These are phyloP conservation scores for Frankliniella intonsa DNA, from an alignment of 2,888 invertebrate genomes.

Conservation along the genomic window DNA sequence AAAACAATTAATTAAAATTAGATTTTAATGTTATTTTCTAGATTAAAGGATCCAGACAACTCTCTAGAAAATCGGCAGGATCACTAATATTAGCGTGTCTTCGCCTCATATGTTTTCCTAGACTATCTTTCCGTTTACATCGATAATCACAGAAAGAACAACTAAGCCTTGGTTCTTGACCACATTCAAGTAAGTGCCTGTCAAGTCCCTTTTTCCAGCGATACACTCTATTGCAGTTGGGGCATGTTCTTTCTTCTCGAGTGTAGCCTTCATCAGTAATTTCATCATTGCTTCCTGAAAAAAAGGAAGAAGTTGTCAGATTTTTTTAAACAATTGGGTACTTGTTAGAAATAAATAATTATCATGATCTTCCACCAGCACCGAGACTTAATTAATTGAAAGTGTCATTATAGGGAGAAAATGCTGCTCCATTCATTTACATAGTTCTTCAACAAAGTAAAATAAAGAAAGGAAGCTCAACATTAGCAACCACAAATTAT, in stretches of 20 bases:
- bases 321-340: too few species aligned
- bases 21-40: neutral
- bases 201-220: conserved; percentile 35
- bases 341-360: too few species aligned
- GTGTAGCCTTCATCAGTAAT: neutral
- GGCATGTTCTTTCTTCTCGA: conserved; percentile 28
- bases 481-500: too few species aligned
- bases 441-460: neutral
- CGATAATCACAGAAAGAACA: conserved; percentile 41
- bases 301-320: neutral
- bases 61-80: neutral
- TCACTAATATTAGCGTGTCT: neutral
- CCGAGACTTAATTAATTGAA: too few species aligned
- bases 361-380: too few species aligned
- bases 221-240: conserved; percentile 36
- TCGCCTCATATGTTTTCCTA: conserved; percentile 35
- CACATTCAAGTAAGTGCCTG: conserved; percentile 40
- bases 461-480: neutral
- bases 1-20: neutral
- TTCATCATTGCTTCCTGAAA: neutral
- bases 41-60: neutral
- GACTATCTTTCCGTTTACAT: conserved; percentile 39
- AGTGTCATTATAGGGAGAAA: too few species aligned
- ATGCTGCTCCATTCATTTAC: neutral
- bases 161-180: conserved; percentile 40